Conservation (phyloP, 2,113 vertebrate species). For the Leptocoma aspasia region DNA sequence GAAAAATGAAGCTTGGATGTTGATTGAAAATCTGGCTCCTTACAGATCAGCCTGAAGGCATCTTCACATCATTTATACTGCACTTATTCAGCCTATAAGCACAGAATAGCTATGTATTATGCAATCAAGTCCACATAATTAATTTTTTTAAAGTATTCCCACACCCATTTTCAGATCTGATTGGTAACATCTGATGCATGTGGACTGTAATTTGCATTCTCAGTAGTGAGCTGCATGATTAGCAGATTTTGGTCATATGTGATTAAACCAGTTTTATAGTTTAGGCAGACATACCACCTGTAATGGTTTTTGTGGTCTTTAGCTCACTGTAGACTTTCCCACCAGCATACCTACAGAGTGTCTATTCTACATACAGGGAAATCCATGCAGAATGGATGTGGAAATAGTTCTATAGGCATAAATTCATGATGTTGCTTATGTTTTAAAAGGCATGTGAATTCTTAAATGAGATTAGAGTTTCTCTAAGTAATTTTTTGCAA, state of each 20-base stretch:
- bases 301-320: conserved; percentile 10
- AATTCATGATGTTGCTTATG: background rate
- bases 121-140: conserved; percentile 13
- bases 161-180: conserved; percentile 27
- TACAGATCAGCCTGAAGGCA: background rate
- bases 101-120: background rate
- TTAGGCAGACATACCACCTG: background rate
- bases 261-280: conserved; percentile 6
- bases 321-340: background rate
- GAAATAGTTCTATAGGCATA: background rate
- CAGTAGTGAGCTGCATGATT: background rate
- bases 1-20: background rate
- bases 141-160: conserved; percentile 23
- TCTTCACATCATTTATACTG: background rate
- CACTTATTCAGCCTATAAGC: background rate
- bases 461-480: background rate
- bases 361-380: background rate
- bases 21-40: background rate
- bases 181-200: conserved; percentile 7
- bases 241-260: conserved; percentile 29
- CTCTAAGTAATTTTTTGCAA: background rate
- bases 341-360: background rate
- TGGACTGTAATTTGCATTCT: conserved; percentile 29
- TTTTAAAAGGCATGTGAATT: background rate
- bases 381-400: background rate